Percentiles rank a stretch among this genome's conserved stretches.
These are phyloP conservation scores for Abrostola tripartita DNA, from an alignment of 2,888 invertebrate genomes.

Conservation along the genomic window DNA sequence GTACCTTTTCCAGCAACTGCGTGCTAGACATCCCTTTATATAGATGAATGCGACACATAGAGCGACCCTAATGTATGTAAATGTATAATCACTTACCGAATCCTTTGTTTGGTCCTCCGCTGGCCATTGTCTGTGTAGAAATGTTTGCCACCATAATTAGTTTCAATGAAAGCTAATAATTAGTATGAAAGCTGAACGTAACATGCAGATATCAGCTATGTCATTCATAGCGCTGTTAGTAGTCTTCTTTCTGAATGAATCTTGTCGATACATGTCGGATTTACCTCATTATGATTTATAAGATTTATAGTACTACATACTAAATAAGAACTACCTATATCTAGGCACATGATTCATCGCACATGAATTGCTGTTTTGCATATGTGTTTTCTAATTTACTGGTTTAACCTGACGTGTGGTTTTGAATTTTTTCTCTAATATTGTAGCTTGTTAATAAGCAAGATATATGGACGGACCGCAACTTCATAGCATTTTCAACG, in stretches of 20 bases:
- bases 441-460: no score
- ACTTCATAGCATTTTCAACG: no score
- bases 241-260: conserved; percentile 1
- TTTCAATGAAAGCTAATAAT: conserved; percentile 38
- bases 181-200: conserved; percentile 27
- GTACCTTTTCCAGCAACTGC: background rate
- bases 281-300: no score
- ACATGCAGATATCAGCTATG: conserved; percentile 10
- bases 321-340: no score
- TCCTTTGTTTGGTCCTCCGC: conserved; percentile 53
- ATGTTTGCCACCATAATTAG: conserved; percentile 38
- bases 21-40: conserved; percentile 1
- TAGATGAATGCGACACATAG: conserved; percentile 13
- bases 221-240: conserved; percentile 10
- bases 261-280: background rate
- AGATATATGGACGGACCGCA: no score
- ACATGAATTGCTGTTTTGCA: no score
- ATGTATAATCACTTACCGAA: conserved; percentile 65
- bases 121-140: conserved; percentile 51
- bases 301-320: no score
- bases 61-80: conserved; percentile 25
- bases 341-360: no score
- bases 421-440: no score
- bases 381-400: no score
- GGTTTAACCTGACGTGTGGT: no score